Percentiles rank a stretch among this genome's conserved stretches.
These are phyloP conservation scores for Plusia festucae DNA, from an alignment of 2,888 invertebrate species.

Conservation along the genomic window DNA sequence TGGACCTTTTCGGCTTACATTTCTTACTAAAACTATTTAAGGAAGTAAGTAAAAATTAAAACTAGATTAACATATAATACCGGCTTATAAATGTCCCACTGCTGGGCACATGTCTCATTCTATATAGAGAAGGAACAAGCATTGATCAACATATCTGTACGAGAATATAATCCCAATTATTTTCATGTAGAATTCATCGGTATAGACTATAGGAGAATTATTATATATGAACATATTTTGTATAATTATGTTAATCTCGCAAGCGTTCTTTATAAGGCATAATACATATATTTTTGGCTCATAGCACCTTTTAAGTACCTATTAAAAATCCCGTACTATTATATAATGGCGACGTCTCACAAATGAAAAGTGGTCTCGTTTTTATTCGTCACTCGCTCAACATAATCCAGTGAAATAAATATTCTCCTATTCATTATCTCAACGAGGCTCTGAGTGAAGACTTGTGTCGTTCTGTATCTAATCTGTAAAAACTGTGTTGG, in stretches of 20 bases:
- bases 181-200: no score
- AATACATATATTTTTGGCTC: no score
- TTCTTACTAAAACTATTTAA: not conserved
- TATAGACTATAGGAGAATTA: no score
- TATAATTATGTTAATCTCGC: not conserved
- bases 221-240: not conserved
- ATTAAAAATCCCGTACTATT: not conserved
- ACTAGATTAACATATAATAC: no score
- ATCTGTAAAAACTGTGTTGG: slow-evolving; percentile 1
- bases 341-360: not conserved
- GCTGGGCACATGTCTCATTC: no score
- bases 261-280: not conserved
- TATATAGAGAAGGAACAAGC: no score
- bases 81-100: no score
- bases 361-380: slow-evolving; percentile 6
- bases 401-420: slow-evolving; percentile 1
- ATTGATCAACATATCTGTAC: no score
- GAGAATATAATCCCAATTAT: no score
- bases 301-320: not conserved
- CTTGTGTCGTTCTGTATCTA: not conserved
- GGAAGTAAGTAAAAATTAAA: not conserved
- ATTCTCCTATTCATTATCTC: not conserved
- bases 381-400: not conserved
- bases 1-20: not conserved
- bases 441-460: not conserved